These are phyloP conservation scores for Pemphredon lugubris DNA, from an alignment of 2,888 invertebrate species.

Conservation along the genomic window DNA sequence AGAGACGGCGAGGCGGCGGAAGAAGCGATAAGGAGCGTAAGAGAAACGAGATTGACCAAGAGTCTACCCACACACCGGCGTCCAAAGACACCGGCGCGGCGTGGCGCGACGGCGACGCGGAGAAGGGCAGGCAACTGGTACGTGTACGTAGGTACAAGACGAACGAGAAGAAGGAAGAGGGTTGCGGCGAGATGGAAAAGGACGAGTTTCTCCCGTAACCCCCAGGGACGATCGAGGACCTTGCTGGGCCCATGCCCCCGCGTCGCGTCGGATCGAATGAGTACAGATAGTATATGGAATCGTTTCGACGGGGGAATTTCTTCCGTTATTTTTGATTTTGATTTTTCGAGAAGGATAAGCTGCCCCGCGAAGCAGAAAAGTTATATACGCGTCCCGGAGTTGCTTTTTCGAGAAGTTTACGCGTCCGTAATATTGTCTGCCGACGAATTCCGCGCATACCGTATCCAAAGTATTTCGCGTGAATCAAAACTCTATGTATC, in stretches of 20 bases:
- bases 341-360: no score
- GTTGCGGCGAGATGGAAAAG: constrained; percentile 24
- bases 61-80: constrained; percentile 23
- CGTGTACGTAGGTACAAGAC: constrained; percentile 36
- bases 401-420: no score
- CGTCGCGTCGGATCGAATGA: neutral
- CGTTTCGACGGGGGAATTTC: constrained; percentile 5
- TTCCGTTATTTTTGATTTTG: neutral
- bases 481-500: no score
- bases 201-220: constrained; percentile 48
- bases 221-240: constrained; percentile 60
- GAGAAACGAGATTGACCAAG: constrained; percentile 43
- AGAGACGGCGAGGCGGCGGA: constrained; percentile 13
- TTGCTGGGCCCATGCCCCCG: constrained; percentile 48
- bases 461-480: no score
- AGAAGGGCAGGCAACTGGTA: no score
- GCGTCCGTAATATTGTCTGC: no score
- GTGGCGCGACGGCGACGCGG: no score
- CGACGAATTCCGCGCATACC: no score
- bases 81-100: constrained; percentile 27
- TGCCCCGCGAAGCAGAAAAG: no score
- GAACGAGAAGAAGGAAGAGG: constrained; percentile 34
- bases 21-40: constrained; percentile 14
- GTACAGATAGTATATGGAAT: neutral
- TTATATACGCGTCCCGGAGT: no score